Conservation (phyloP, 2,888 invertebrate genomes). For the Penaeus monodon region DNA sequence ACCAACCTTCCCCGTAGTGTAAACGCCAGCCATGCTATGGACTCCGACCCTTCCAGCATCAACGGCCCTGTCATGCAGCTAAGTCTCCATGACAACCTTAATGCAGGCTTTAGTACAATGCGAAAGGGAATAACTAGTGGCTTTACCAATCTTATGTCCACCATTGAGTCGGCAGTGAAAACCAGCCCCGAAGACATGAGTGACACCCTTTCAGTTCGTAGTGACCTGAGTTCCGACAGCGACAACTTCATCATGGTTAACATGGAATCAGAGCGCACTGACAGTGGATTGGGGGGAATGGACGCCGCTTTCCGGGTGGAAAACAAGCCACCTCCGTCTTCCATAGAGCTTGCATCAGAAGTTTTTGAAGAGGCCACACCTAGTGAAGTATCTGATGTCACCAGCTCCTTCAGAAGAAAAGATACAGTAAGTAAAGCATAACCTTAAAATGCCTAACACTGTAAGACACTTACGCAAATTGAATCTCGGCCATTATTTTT, state of each 20-base stretch:
- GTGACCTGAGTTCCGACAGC: slow-evolving; percentile 85
- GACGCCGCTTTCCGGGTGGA: slow-evolving; percentile 54
- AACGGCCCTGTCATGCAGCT: slow-evolving; percentile 49
- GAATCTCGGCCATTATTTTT: too few relatives aligned
- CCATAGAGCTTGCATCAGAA: slow-evolving; percentile 59
- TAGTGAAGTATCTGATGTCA: slow-evolving; percentile 60
- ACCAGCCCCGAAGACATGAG: slow-evolving; percentile 78
- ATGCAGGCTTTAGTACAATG: slow-evolving; percentile 71
- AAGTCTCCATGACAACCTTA: slow-evolving; percentile 64
- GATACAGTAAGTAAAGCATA: slow-evolving; percentile 42
- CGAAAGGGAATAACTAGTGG: slow-evolving; percentile 87
- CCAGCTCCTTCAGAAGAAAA: slow-evolving; percentile 62
- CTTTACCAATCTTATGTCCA: slow-evolving; percentile 84
- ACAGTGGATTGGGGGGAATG: slow-evolving; percentile 54
- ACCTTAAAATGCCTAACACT: too few relatives aligned
- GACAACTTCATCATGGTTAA: slow-evolving; percentile 66
- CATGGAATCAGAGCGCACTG: slow-evolving; percentile 61
- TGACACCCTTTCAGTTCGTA: slow-evolving; percentile 81
- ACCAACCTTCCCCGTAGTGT: slow-evolving; percentile 65
- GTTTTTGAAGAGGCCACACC: slow-evolving; percentile 63
- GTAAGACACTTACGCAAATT: too few relatives aligned
- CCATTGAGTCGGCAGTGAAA: slow-evolving; percentile 84
- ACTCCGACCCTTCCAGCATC: slow-evolving; percentile 24
- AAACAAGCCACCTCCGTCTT: slow-evolving; percentile 32
- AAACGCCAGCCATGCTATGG: slow-evolving; percentile 44